Evolutionary conservation across 2,888 invertebrate genomes (phyloP).

Genomic region (Synanthedon myopaeformis): DNA sequence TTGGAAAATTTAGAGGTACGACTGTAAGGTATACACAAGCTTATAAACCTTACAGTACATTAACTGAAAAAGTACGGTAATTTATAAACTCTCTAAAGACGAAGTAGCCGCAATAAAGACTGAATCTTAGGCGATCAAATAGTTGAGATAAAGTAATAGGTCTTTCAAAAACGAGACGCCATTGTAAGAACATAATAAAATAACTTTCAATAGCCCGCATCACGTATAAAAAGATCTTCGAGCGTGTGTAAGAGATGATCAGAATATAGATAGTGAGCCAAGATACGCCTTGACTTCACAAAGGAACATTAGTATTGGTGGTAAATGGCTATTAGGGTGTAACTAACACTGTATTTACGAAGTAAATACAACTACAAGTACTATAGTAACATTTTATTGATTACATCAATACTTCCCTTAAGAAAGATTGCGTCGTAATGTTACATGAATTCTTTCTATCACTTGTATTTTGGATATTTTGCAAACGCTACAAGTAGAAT

Average conservation of each 20-base stretch:
- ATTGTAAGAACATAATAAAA: neutral
- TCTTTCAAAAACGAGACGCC: neutral
- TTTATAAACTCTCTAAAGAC: neutral
- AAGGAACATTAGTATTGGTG: conserved; percentile 35
- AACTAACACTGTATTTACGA: conserved; percentile 7
- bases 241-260: conserved; percentile 19
- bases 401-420: too few species aligned
- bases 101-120: neutral
- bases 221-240: conserved; percentile 17
- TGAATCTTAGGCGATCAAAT: neutral
- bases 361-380: neutral
- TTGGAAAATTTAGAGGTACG: too few species aligned
- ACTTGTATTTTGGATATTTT: too few species aligned
- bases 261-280: conserved; percentile 24
- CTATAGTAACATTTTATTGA: too few species aligned
- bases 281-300: conserved; percentile 25
- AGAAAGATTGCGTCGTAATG: too few species aligned
- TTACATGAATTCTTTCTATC: too few species aligned
- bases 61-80: too few species aligned
- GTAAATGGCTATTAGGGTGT: conserved; percentile 23
- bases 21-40: too few species aligned
- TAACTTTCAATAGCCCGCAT: conserved; percentile 1
- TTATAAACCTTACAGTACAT: too few species aligned
- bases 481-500: too few species aligned
- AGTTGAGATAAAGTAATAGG: neutral